A percentile compares a stretch with the other conserved stretches of the same genome.
Conservation (phyloP, 2,888 invertebrate genomes). For the Mythimna impura region DNA sequence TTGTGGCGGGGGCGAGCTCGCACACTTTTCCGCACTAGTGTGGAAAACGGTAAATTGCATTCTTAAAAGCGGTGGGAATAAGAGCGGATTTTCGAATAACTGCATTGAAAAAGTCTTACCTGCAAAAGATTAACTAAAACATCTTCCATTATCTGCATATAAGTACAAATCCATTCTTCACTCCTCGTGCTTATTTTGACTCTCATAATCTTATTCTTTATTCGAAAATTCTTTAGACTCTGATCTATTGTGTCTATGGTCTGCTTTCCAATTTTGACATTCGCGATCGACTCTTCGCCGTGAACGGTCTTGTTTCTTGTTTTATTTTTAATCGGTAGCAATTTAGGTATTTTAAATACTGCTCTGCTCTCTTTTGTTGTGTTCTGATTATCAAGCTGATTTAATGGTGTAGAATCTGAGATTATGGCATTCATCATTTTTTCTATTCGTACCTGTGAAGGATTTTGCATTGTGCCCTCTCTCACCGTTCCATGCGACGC, state of each 20-base stretch:
- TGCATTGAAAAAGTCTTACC: conserved; percentile 64
- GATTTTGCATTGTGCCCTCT: background rate
- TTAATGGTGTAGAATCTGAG: background rate
- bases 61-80: too few species aligned
- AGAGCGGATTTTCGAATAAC: too few species aligned
- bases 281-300: background rate
- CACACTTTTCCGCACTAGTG: too few species aligned
- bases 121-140: conserved; percentile 69
- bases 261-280: conserved; percentile 24
- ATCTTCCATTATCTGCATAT: conserved; percentile 78
- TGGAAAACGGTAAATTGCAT: too few species aligned
- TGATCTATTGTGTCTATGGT: conserved; percentile 45
- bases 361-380: conserved; percentile 1
- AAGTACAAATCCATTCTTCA: conserved; percentile 77
- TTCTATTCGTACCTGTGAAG: conserved; percentile 21
- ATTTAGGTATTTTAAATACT: conserved; percentile 47
- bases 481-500: background rate
- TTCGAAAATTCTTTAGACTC: conserved; percentile 62
- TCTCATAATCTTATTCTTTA: conserved; percentile 63
- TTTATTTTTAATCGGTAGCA: conserved; percentile 34
- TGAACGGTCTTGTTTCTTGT: conserved; percentile 17
- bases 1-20: too few species aligned
- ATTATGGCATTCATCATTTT: conserved; percentile 29
- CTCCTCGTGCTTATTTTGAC: conserved; percentile 66
- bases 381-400: background rate